A percentile compares a stretch with the other conserved stretches of the same genome.
Evolutionary conservation across 2,888 invertebrate genomes (phyloP).

Genomic region (Zeuzera pyrina): DNA sequence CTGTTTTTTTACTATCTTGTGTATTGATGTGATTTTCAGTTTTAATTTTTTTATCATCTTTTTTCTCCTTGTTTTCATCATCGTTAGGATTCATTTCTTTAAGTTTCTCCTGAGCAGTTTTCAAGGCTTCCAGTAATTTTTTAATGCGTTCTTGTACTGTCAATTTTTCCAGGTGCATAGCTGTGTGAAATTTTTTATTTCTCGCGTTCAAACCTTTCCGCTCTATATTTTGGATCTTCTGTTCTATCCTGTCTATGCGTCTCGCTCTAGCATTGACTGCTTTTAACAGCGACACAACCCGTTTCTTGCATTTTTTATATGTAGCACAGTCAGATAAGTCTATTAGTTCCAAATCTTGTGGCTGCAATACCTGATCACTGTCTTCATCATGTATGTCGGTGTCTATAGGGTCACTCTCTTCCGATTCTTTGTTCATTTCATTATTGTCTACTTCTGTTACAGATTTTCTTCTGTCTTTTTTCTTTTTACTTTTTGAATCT

Average conservation of each 20-base stretch:
- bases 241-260: slow-evolving; percentile 29
- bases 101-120: slow-evolving; percentile 28
- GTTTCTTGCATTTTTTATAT: slow-evolving; percentile 37
- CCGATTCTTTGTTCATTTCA: slow-evolving; percentile 24
- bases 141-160: slow-evolving; percentile 31
- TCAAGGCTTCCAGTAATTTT: slow-evolving; percentile 33
- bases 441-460: slow-evolving; percentile 2
- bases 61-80: slow-evolving; percentile 12
- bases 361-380: slow-evolving; percentile 31
- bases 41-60: slow-evolving; percentile 20
- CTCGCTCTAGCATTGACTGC: slow-evolving; percentile 32
- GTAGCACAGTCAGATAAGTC: slow-evolving; percentile 44
- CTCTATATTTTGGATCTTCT: slow-evolving; percentile 45
- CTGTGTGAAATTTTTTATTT: slow-evolving; percentile 49
- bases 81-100: slow-evolving; percentile 25
- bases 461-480: slow-evolving; percentile 10
- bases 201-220: slow-evolving; percentile 34
- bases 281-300: slow-evolving; percentile 33
- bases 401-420: slow-evolving; percentile 52
- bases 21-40: too few species aligned
- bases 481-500: slow-evolving; percentile 8
- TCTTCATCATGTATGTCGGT: slow-evolving; percentile 38
- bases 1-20: slow-evolving; percentile 11
- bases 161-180: slow-evolving; percentile 46
- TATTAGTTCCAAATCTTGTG: slow-evolving; percentile 37